phyloP scores from a whole-genome alignment of 2,797 vertebrate genomes.

The Cuculus canorus region DNA sequence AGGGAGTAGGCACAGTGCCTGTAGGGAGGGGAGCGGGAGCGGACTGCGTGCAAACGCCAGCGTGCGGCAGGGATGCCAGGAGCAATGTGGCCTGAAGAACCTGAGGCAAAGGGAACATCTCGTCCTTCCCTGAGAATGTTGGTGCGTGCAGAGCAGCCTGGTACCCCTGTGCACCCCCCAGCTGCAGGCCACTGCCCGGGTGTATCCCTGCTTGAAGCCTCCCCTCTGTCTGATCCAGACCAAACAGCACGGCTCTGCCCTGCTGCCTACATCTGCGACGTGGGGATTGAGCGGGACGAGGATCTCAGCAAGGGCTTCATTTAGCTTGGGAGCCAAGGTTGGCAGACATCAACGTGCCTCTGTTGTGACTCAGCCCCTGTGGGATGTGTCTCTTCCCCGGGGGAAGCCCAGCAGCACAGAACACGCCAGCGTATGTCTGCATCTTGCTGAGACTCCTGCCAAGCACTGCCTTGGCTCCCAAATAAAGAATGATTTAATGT shows the following conservation, averaged over 20 bases:
- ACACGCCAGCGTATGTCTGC: accelerated
- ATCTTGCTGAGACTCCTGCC: neutral
- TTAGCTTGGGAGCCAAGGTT: neutral
- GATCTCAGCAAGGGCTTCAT: neutral
- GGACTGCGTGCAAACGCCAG: neutral
- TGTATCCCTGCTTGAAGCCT: neutral
- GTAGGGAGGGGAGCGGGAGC: neutral
- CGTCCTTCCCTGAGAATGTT: neutral
- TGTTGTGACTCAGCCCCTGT: neutral
- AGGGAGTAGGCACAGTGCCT: neutral
- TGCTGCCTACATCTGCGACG: neutral
- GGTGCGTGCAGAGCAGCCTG: neutral
- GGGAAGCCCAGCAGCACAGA: neutral
- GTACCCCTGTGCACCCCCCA: neutral
- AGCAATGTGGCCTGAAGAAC: neutral
- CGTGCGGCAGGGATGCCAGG: neutral
- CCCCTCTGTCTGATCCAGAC: neutral
- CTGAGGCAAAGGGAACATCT: neutral
- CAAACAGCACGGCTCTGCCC: neutral
- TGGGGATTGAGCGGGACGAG: neutral
- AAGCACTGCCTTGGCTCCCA: neutral
- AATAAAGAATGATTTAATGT: neutral
- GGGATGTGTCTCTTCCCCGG: neutral
- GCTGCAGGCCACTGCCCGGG: too few species aligned
- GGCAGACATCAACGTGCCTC: neutral